These are phyloP conservation scores for Blastobasis lacticolella DNA, from an alignment of 2,888 invertebrate genomes.

Conservation along the genomic window DNA sequence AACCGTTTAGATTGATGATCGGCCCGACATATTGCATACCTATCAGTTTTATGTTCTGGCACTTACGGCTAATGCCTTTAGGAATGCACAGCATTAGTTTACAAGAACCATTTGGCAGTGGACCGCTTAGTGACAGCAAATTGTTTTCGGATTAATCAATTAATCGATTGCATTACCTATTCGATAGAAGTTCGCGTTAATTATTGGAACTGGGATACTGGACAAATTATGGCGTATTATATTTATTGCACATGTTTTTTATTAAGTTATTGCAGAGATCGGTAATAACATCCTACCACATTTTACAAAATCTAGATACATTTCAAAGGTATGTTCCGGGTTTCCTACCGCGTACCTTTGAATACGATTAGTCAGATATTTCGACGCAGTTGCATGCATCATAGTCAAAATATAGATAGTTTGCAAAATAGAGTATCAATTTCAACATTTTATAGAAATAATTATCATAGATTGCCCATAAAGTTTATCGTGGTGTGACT, in stretches of 20 bases:
- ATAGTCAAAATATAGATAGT: too few species aligned
- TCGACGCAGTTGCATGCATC: too few species aligned
- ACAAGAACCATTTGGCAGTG: conserved; percentile 30
- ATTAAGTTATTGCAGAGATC: too few species aligned
- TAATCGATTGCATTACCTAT: conserved; percentile 28
- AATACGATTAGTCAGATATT: too few species aligned
- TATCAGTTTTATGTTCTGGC: conserved; percentile 67
- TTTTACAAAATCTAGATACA: not conserved
- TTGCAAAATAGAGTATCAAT: too few species aligned
- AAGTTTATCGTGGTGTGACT: too few species aligned
- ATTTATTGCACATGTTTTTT: too few species aligned
- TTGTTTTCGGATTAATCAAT: conserved; percentile 37
- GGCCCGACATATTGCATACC: conserved; percentile 62
- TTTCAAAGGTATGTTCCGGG: too few species aligned
- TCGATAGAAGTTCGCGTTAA: conserved; percentile 6
- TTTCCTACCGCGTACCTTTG: too few species aligned
- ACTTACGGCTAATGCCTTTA: conserved; percentile 61
- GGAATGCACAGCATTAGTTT: conserved; percentile 57
- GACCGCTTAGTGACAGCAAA: conserved; percentile 37
- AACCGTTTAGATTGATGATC: conserved; percentile 50
- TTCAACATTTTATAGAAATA: too few species aligned
- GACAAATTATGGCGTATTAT: not conserved
- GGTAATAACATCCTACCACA: not conserved
- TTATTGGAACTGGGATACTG: not conserved
- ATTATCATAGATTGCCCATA: too few species aligned